Percentiles rank a stretch among this genome's conserved stretches.
Conservation (phyloP, 1,140 invertebrate genomes). For the Aricia agestis region DNA sequence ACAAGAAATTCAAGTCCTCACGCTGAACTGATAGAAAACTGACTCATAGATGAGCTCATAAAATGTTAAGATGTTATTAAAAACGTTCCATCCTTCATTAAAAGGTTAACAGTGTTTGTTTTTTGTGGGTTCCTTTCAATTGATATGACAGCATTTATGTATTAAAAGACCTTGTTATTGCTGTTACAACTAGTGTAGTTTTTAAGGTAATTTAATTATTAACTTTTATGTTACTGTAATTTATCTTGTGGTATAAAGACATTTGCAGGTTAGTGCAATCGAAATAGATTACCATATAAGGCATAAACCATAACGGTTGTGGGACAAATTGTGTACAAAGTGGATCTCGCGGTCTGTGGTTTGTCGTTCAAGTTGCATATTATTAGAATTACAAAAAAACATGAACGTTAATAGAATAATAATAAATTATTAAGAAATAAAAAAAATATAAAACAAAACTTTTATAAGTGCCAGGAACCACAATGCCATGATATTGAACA, state of each 20-base stretch:
- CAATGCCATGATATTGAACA: too few relatives aligned
- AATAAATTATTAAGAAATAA: too few relatives aligned
- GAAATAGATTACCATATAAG: neutral
- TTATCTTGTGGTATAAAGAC: neutral
- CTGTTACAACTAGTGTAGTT: too few relatives aligned
- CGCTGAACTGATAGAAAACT: constrained; percentile 1
- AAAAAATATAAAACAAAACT: too few relatives aligned
- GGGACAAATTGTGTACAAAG: neutral
- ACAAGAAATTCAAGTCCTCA: constrained; percentile 2
- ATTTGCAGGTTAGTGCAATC: neutral
- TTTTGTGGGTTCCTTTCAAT: neutral
- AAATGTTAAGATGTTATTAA: neutral
- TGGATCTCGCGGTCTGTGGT: neutral
- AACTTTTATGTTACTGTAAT: neutral
- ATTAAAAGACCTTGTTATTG: too few relatives aligned
- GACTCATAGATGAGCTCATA: constrained; percentile 24
- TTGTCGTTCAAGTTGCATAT: neutral
- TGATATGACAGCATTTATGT: neutral
- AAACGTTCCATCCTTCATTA: neutral
- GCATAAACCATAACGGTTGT: neutral
- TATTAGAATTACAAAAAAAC: neutral
- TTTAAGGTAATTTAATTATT: too few relatives aligned
- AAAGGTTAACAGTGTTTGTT: neutral
- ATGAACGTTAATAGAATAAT: too few relatives aligned
- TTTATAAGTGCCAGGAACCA: too few relatives aligned